Conservation (phyloP, 2,888 invertebrate genomes). For the Phaonia tiefii region DNA sequence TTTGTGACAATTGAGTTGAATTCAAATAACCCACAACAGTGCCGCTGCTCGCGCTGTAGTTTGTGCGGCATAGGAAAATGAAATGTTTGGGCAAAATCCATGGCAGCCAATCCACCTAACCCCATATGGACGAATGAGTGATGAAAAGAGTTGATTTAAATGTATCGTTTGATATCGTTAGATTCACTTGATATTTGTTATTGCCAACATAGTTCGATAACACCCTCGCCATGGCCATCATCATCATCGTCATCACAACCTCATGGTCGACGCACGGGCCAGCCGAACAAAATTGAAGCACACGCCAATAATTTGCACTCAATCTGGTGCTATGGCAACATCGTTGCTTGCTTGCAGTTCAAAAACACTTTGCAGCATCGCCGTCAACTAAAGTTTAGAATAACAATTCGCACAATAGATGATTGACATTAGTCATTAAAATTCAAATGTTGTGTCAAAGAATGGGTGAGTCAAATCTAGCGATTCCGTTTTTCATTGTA, state of each 20-base stretch:
- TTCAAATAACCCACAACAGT: neutral
- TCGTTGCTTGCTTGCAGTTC: neutral
- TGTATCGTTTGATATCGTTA: neutral
- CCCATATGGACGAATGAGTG: neutral
- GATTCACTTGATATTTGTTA: neutral
- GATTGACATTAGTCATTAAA: conserved; percentile 19
- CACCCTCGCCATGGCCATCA: too few species aligned
- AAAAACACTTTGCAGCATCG: neutral
- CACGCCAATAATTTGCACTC: neutral
- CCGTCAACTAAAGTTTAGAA: neutral
- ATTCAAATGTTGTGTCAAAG: conserved; percentile 16
- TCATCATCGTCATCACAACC: too few species aligned
- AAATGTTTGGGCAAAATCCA: neutral
- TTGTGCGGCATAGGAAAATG: neutral
- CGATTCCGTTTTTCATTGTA: neutral
- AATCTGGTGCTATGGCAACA: neutral
- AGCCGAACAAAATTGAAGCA: too few species aligned
- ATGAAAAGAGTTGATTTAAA: neutral
- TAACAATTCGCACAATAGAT: neutral
- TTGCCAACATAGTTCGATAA: neutral
- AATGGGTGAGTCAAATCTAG: neutral
- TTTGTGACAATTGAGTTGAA: conserved; percentile 4
- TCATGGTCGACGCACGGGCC: too few species aligned
- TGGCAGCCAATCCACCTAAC: neutral
- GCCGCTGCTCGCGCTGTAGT: too few species aligned